These are phyloP conservation scores for Ariolimax columbianus DNA, from an alignment of 2,888 invertebrate species.

Conservation along the genomic window DNA sequence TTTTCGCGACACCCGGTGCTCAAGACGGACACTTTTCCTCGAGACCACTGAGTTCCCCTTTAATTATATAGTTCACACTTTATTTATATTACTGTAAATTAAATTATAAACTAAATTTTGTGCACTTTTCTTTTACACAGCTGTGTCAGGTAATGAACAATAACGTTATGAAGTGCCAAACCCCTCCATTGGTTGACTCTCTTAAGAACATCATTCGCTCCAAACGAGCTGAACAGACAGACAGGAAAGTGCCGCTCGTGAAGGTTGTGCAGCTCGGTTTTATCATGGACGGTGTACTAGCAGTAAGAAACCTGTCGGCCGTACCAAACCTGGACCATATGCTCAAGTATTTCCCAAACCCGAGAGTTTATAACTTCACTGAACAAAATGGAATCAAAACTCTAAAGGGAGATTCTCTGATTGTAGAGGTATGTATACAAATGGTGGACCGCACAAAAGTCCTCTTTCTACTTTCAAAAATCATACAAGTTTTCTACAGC, in stretches of 20 bases:
- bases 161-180: slow-evolving; percentile 95
- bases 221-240: slow-evolving; percentile 33
- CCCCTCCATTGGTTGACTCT: slow-evolving; percentile 86
- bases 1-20: too few species aligned
- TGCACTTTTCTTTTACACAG: slow-evolving; percentile 64
- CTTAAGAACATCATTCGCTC: slow-evolving; percentile 53
- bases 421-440: slow-evolving; percentile 66
- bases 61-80: too few species aligned
- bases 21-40: too few species aligned
- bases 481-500: too few species aligned
- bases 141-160: slow-evolving; percentile 89
- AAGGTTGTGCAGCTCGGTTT: slow-evolving; percentile 85
- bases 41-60: too few species aligned
- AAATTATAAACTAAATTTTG: background rate
- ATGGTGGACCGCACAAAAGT: too few species aligned
- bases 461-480: too few species aligned
- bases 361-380: slow-evolving; percentile 67
- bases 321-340: slow-evolving; percentile 83
- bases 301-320: slow-evolving; percentile 91
- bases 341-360: slow-evolving; percentile 68
- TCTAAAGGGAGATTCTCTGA: slow-evolving; percentile 70
- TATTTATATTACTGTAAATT: too few species aligned
- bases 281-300: slow-evolving; percentile 95
- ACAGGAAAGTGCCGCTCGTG: slow-evolving; percentile 25
- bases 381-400: slow-evolving; percentile 64